A percentile compares a stretch with the other conserved stretches of the same genome.
phyloP scores from a whole-genome alignment of 2,797 vertebrate species.

The Clarias fuscus region DNA sequence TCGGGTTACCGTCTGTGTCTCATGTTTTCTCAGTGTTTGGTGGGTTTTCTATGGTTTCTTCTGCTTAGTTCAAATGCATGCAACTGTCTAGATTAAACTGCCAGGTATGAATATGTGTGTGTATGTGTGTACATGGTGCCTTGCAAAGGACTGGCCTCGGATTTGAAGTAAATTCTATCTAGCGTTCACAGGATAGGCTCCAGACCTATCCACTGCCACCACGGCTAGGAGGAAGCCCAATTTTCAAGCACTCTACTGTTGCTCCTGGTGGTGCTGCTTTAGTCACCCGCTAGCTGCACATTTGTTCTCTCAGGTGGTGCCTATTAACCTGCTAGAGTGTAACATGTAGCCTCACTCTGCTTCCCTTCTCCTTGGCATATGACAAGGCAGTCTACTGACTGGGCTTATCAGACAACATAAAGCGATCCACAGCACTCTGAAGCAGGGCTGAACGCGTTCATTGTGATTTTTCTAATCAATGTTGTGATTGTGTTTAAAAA shows the following conservation, averaged over 20 bases:
- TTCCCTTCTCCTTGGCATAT: neutral
- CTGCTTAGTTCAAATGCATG: neutral
- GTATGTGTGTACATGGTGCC: neutral
- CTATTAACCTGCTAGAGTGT: slow-evolving; percentile 16
- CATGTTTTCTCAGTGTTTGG: neutral
- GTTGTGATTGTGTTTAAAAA: too few species aligned
- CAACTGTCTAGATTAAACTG: neutral
- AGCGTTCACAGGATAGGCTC: neutral
- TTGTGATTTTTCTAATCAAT: neutral
- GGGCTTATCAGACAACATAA: neutral
- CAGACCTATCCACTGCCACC: neutral
- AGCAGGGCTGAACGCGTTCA: neutral
- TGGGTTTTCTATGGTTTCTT: neutral
- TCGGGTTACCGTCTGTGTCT: neutral
- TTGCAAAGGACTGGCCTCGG: neutral
- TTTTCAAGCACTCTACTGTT: neutral
- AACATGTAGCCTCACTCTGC: neutral
- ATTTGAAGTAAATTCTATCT: neutral
- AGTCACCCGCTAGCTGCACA: slow-evolving; percentile 14
- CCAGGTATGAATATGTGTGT: neutral
- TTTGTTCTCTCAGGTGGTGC: slow-evolving; percentile 21
- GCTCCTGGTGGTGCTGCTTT: neutral
- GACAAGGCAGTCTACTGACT: neutral
- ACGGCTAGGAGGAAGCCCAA: neutral
- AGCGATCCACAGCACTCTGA: neutral